Conservation (phyloP, 2,113 vertebrate genomes). For the Pseudonaja textilis region DNA sequence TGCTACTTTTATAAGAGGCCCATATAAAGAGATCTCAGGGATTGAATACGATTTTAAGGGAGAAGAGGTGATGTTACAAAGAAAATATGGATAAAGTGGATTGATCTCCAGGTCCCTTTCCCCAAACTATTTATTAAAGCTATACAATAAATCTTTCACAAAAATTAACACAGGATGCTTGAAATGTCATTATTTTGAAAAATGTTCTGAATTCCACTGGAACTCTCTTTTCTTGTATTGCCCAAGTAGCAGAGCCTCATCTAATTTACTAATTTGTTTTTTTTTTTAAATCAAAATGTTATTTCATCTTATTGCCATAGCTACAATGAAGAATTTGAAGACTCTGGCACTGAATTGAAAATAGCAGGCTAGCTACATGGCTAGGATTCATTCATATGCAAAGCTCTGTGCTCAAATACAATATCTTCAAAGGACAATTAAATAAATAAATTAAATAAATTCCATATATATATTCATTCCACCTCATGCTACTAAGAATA, state of each 20-base stretch:
- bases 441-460: too few relatives aligned
- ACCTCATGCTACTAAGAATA: constrained; percentile 8
- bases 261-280: constrained; percentile 65
- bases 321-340: constrained; percentile 72
- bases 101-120: constrained; percentile 16
- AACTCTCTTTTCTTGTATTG: constrained; percentile 51
- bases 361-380: constrained; percentile 63
- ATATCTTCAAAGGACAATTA: constrained; percentile 61
- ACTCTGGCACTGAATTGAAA: constrained; percentile 66
- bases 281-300: constrained; percentile 61
- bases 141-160: constrained; percentile 44
- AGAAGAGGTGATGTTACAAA: constrained; percentile 28
- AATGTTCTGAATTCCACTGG: constrained; percentile 49
- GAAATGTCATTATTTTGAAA: constrained; percentile 55
- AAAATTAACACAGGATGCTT: constrained; percentile 45
- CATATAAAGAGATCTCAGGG: constrained; percentile 64
- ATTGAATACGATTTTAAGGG: constrained; percentile 31
- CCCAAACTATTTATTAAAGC: constrained; percentile 32
- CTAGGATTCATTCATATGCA: constrained; percentile 69
- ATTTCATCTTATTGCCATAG: constrained; percentile 77
- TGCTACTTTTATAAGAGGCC: constrained; percentile 59
- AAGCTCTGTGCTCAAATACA: constrained; percentile 56
- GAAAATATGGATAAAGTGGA: constrained; percentile 26
- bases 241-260: constrained; percentile 39
- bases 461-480: too few relatives aligned